These are phyloP conservation scores for Camponotus fellah DNA, from an alignment of 2,888 invertebrate genomes.

Conservation along the genomic window DNA sequence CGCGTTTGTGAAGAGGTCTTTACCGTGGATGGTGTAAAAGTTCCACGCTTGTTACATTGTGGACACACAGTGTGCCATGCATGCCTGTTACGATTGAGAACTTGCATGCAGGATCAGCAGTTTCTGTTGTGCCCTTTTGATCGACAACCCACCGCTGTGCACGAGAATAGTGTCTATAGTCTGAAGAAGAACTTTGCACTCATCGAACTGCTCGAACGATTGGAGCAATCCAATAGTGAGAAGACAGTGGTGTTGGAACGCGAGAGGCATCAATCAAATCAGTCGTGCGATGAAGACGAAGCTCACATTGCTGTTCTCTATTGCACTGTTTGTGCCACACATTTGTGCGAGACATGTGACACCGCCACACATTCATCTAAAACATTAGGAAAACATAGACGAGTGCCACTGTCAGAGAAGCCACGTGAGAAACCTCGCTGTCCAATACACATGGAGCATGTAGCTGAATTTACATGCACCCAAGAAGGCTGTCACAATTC, in stretches of 20 bases:
- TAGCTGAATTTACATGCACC: constrained; percentile 88
- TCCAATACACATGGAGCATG: constrained; percentile 87
- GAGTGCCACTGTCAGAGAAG: constrained; percentile 88
- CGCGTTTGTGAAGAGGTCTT: constrained; percentile 88
- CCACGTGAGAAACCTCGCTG: constrained; percentile 88
- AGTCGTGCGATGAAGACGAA: constrained; percentile 87
- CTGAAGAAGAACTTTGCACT: constrained; percentile 88
- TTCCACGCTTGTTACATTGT: constrained; percentile 87
- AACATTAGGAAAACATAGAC: constrained; percentile 87
- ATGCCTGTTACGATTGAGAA: constrained; percentile 86
- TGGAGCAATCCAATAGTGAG: constrained; percentile 84
- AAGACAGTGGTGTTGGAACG: constrained; percentile 80
- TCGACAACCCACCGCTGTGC: constrained; percentile 87
- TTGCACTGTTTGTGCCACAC: constrained; percentile 87
- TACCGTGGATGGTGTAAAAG: constrained; percentile 87
- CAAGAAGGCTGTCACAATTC: constrained; percentile 87
- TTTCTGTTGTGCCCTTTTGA: constrained; percentile 88
- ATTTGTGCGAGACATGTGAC: constrained; percentile 87
- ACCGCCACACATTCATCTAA: constrained; percentile 87
- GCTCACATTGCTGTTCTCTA: constrained; percentile 87
- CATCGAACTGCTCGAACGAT: constrained; percentile 87
- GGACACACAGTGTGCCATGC: constrained; percentile 88
- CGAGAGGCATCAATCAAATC: constrained; percentile 78
- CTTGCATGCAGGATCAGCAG: constrained; percentile 72
- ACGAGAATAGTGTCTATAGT: constrained; percentile 86